These are phyloP conservation scores for Dolomedes plantarius DNA, from an alignment of 2,888 invertebrate species.

Conservation along the genomic window DNA sequence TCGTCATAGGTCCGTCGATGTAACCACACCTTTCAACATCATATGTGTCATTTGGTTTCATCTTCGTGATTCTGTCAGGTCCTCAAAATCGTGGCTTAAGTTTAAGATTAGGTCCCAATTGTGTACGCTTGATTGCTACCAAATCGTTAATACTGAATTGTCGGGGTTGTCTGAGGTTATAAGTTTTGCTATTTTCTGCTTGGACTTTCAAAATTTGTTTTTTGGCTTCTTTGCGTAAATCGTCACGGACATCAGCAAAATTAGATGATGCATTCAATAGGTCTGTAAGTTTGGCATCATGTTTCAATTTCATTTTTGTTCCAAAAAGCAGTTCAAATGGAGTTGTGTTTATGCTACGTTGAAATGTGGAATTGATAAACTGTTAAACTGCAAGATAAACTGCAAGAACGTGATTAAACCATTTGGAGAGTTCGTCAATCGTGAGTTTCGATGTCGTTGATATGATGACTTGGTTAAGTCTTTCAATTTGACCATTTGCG, in stretches of 20 bases:
- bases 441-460: too few relatives aligned
- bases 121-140: not conserved
- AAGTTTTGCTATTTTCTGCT: not conserved
- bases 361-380: not conserved
- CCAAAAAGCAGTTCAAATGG: not conserved
- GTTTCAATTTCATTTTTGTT: not conserved
- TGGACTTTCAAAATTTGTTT: not conserved
- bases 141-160: not conserved
- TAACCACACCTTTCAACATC: too few relatives aligned
- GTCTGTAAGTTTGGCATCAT: too few relatives aligned
- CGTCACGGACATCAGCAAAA: not conserved
- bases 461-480: too few relatives aligned
- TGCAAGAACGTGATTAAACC: not conserved
- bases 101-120: too few relatives aligned
- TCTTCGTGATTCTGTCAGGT: too few relatives aligned
- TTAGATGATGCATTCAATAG: not conserved
- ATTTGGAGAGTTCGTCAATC: not conserved
- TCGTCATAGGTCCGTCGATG: too few relatives aligned
- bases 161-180: not conserved
- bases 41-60: too few relatives aligned
- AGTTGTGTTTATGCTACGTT: not conserved
- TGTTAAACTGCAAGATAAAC: not conserved
- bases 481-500: too few relatives aligned
- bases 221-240: not conserved
- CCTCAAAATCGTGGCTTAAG: too few relatives aligned